phyloP scores from a whole-genome alignment of 1,140 invertebrate species.

The honey bee (Apis mellifera) region DNA sequence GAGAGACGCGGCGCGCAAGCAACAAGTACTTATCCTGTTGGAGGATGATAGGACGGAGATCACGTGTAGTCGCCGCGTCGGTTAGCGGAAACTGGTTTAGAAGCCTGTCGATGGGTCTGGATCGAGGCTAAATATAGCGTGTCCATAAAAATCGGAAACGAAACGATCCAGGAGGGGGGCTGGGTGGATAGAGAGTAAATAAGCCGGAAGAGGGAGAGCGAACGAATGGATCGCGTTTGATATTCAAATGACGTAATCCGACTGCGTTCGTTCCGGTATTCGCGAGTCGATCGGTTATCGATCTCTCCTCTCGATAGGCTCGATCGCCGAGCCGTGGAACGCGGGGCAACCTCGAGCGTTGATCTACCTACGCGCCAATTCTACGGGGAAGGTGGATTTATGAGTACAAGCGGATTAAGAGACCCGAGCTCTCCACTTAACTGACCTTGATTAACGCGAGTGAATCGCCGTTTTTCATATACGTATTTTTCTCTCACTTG shows the following conservation, averaged over 20 bases:
- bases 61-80: neutral
- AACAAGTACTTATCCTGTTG: too few relatives aligned
- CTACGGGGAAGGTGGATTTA: slow-evolving; percentile 47
- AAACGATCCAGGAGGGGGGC: neutral
- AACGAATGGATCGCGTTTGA: neutral
- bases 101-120: neutral
- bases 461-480: slow-evolving; percentile 51
- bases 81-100: slow-evolving; percentile 9
- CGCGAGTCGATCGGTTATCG: slow-evolving; percentile 54
- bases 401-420: slow-evolving; percentile 44
- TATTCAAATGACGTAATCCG: slow-evolving; percentile 43
- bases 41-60: neutral
- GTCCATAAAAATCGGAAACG: neutral
- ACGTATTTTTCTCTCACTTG: neutral
- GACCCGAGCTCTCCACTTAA: slow-evolving; percentile 40
- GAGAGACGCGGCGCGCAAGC: too few relatives aligned
- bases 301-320: slow-evolving; percentile 34
- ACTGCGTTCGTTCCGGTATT: slow-evolving; percentile 32
- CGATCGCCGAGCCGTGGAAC: slow-evolving; percentile 3
- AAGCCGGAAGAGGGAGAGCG: slow-evolving; percentile 9
- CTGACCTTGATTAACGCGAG: slow-evolving; percentile 47
- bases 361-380: slow-evolving; percentile 57
- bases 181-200: neutral
- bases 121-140: neutral
- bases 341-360: slow-evolving; percentile 39